phyloP scores from a whole-genome alignment of 2,113 vertebrate species.

The Antechinus flavipes region DNA sequence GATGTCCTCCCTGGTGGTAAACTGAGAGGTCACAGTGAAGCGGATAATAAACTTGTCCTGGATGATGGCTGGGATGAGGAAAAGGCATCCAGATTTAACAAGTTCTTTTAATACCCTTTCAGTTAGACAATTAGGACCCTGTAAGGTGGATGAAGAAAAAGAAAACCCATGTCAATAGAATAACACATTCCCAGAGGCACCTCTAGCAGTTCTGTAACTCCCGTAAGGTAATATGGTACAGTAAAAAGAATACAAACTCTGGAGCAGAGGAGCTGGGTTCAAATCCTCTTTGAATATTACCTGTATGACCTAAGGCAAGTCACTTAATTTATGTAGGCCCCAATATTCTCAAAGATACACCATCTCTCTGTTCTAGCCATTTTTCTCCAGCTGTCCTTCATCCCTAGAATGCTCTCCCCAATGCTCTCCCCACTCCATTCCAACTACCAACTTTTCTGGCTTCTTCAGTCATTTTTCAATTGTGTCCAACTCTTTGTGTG shows the following conservation, averaged over 20 bases:
- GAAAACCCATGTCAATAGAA: background rate
- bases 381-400: background rate
- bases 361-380: background rate
- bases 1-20: slow-evolving; percentile 92
- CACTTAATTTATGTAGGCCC: background rate
- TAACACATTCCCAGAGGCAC: background rate
- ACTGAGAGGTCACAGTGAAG: slow-evolving; percentile 96
- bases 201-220: background rate
- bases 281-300: background rate
- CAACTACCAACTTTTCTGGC: background rate
- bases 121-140: slow-evolving; percentile 94
- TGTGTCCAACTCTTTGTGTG: background rate
- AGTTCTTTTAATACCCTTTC: slow-evolving; percentile 92
- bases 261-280: background rate
- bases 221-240: background rate
- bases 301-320: background rate
- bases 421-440: background rate
- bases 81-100: slow-evolving; percentile 91
- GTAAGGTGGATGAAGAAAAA: slow-evolving; percentile 59
- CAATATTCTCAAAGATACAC: background rate
- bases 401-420: background rate
- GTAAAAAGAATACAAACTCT: background rate
- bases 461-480: background rate
- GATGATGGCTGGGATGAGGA: slow-evolving; percentile 93
- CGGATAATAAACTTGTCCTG: slow-evolving; percentile 93